Evolutionary conservation across 37 sponge, comb jelly and placozoan genomes (phyloP).

Genomic region (Halichondria panicea): DNA sequence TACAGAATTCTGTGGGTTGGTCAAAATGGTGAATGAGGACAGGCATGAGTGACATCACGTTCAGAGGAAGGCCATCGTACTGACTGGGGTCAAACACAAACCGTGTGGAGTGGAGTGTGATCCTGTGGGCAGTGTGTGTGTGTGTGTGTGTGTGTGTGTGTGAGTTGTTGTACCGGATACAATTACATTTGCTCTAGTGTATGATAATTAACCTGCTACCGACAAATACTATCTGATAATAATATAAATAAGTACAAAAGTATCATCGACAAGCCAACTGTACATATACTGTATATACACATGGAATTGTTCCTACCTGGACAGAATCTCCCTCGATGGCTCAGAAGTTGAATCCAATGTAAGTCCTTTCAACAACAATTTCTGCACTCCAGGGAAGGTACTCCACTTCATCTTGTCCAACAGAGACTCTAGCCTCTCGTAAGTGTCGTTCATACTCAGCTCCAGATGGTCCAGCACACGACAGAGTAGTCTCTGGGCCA

Average conservation of each 20-base stretch:
- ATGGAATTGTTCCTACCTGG: neutral
- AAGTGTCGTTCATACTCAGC: conserved; percentile 21
- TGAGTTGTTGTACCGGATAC: too few species aligned
- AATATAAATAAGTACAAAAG: too few species aligned
- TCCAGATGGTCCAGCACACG: conserved; percentile 61
- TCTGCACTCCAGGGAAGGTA: conserved; percentile 79
- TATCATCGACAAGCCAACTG: too few species aligned
- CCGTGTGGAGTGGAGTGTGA: conserved; percentile 17
- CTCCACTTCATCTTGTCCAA: conserved; percentile 76
- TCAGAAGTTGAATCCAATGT: conserved; percentile 23
- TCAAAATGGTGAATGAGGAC: conserved; percentile 69
- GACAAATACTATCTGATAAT: too few species aligned
- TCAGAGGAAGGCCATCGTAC: conserved; percentile 69
- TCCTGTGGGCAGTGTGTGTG: neutral
- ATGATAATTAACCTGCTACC: neutral
- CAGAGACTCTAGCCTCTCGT: conserved; percentile 56
- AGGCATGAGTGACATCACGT: conserved; percentile 79
- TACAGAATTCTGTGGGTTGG: conserved; percentile 59
- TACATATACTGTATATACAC: neutral
- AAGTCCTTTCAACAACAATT: conserved; percentile 79
- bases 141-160: too few species aligned
- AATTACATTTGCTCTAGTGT: too few species aligned
- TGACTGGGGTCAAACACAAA: conserved; percentile 42
- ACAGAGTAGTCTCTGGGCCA: conserved; percentile 63
- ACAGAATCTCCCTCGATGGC: conserved; percentile 19